phyloP scores from a whole-genome alignment of 2,888 invertebrate genomes.

The Baronia brevicornis region DNA sequence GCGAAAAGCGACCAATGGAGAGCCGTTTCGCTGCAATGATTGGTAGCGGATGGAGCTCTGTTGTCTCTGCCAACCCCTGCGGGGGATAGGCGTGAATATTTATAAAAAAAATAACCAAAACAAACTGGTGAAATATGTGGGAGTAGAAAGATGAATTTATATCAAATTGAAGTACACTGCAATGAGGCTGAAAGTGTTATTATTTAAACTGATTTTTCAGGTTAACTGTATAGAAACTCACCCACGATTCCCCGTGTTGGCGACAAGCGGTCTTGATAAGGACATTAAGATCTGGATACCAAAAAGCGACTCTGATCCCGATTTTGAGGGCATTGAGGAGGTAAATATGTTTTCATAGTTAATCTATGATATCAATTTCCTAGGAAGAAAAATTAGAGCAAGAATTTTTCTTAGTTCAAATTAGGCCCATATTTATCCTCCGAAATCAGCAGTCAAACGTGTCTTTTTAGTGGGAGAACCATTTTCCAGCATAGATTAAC shows the following conservation, averaged over 20 bases:
- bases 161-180: neutral
- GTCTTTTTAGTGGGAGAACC: neutral
- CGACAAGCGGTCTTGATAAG: slow-evolving; percentile 93
- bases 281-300: slow-evolving; percentile 97
- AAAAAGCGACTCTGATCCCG: slow-evolving; percentile 73
- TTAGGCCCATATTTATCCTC: too few species aligned
- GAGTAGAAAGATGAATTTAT: too few species aligned
- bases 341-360: slow-evolving; percentile 27
- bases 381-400: too few species aligned
- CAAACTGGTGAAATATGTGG: too few species aligned
- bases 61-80: too few species aligned
- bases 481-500: too few species aligned
- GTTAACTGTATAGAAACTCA: slow-evolving; percentile 95
- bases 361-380: slow-evolving; percentile 5
- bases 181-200: neutral
- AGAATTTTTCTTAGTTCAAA: too few species aligned
- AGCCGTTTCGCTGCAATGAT: too few species aligned
- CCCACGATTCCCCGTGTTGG: slow-evolving; percentile 89
- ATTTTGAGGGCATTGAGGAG: slow-evolving; percentile 70
- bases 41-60: too few species aligned
- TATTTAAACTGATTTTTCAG: slow-evolving; percentile 52
- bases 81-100: too few species aligned
- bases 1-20: too few species aligned
- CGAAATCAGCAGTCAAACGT: slow-evolving; percentile 1
- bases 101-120: neutral